Evolutionary conservation across 2,797 vertebrate genomes (phyloP), one percentile per base, ranked within the genome.

Genomic region (Chaunax sp.): DNA sequence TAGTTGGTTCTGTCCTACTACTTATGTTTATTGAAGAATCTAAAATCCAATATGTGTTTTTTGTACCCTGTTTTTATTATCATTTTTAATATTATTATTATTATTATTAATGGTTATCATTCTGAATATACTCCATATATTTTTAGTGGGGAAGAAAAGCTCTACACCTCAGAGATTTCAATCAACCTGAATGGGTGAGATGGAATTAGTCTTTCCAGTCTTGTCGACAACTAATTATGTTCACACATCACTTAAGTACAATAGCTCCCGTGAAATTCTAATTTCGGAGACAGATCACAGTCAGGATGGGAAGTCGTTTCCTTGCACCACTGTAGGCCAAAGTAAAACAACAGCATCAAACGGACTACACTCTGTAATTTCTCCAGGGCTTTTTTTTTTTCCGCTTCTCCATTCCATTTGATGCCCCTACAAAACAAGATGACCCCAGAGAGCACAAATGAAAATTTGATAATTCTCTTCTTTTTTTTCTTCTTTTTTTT

Each of bases 371-470:
- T 92, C 91, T 84, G 90, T 95, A 94, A 95, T 96, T 96, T 96
- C 95, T 97, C 94, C 88, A 88, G 94, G 94, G 94, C 92, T 96
- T 95, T 86, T 77, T 80, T 58, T 82, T 44, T 45, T 49, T 96
- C 94, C 93, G 95, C 94, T 96, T 95, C 92, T 93, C 88, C 89
- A 96, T 98, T 98, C 96, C 93, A 95, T 98, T 98, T 98, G 95
- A 98, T 97, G 95, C 95, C 94, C 93, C 94, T 92, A 94, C 94
- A 96, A 96, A 96, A 96, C 95, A 96, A 95, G 95, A 95, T 87
- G 93, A 96, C 95, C 95, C 93, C 89, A 77, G 94, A 94, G 95
- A 96, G 94, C 94, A 90, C 91, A 94, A 94, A 96, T 96, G 94
- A 96, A 97, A 96, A 95, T 96, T 94, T 94, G 87, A 95, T 84